Evolutionary conservation across 1,140 invertebrate genomes (phyloP).

Genomic region (Dendrolimus kikuchii): DNA sequence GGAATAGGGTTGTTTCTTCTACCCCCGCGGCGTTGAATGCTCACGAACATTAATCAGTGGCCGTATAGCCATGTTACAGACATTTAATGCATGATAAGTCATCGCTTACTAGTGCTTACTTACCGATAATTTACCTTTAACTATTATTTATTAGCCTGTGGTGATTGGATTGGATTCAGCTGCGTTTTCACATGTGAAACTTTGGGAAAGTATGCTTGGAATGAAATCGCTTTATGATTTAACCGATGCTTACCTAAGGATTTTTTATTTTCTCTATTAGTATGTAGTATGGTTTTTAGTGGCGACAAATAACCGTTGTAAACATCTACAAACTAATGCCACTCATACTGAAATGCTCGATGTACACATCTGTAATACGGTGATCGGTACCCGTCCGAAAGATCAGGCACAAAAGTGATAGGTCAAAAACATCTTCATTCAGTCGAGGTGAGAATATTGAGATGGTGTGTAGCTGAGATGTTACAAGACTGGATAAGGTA

Average conservation of each 20-base stretch:
- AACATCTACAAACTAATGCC: too few species aligned
- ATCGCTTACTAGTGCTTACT: constrained; percentile 10
- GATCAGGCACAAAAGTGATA: too few species aligned
- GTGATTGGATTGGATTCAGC: constrained; percentile 6
- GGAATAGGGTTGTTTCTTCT: constrained; percentile 6
- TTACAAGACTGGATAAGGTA: too few species aligned
- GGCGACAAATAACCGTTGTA: too few species aligned
- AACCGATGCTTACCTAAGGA: constrained; percentile 1
- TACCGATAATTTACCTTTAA: constrained; percentile 17
- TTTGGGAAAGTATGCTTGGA: constrained; percentile 6
- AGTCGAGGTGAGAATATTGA: too few species aligned
- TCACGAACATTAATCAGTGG: constrained; percentile 25
- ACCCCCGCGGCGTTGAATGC: constrained; percentile 9
- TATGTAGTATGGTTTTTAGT: too few species aligned
- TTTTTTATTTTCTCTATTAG: too few species aligned
- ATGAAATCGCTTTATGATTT: constrained; percentile 1
- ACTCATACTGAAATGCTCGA: too few species aligned
- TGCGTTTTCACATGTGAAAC: constrained; percentile 8
- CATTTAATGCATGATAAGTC: constrained; percentile 30
- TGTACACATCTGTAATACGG: too few species aligned
- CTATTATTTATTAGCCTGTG: constrained; percentile 3
- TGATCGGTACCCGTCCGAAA: too few species aligned
- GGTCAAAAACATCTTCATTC: too few species aligned
- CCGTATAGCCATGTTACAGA: constrained; percentile 28
- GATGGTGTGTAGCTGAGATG: too few species aligned